Conservation (phyloP, 2,113 vertebrate genomes). For the Mustelus asterias region DNA sequence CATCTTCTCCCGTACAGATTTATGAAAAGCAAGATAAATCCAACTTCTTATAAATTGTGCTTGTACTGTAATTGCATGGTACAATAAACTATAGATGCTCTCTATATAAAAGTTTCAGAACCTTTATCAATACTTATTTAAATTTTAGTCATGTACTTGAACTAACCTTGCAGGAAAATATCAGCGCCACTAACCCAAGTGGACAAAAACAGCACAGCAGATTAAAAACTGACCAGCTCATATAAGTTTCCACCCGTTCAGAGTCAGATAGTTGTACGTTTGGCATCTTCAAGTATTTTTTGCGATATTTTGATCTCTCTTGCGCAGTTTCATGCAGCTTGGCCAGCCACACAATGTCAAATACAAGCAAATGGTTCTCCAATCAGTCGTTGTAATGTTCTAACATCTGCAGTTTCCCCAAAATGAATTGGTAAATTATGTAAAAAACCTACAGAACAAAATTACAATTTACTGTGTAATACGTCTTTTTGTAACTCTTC, state of each 20-base stretch:
- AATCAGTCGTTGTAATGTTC: background rate
- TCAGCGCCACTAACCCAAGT: background rate
- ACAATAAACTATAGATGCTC: background rate
- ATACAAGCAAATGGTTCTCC: background rate
- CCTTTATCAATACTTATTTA: background rate
- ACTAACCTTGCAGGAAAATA: slow-evolving; percentile 22
- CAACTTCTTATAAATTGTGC: background rate
- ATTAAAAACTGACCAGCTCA: slow-evolving; percentile 30
- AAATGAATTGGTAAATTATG: background rate
- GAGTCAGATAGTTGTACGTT: background rate
- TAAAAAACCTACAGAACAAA: background rate
- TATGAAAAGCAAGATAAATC: background rate
- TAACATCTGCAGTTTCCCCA: background rate
- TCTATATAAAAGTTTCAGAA: background rate
- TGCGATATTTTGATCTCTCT: background rate
- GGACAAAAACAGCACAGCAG: slow-evolving; percentile 19
- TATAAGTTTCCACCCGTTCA: background rate
- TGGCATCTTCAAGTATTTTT: background rate
- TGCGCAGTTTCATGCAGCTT: background rate
- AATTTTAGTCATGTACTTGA: background rate
- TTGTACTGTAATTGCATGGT: background rate
- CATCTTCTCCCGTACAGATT: background rate
- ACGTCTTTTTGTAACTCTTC: background rate
- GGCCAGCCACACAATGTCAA: background rate
- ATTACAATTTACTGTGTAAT: background rate